Evolutionary conservation across 1,140 invertebrate genomes (phyloP), one percentile per base, ranked within the genome.

Genomic region (Pseudobourletiella spinata): DNA sequence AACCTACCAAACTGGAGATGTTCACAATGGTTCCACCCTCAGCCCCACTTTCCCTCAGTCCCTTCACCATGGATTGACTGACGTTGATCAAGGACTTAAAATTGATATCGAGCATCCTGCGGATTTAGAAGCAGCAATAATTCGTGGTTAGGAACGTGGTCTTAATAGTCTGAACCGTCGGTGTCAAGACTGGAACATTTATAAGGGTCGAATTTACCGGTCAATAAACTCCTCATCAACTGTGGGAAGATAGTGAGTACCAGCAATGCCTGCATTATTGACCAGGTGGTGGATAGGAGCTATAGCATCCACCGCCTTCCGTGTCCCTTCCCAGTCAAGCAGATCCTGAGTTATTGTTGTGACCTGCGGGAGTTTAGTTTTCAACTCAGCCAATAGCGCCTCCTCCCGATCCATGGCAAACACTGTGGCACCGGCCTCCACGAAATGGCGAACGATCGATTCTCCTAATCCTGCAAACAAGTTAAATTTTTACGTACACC

Each of bases 181-280:
- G n/a, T n/a, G n/a, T n/a, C n/a, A n/a, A n/a, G n/a, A n/a, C n/a
- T n/a, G n/a, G n/a, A n/a, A n/a, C n/a, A n/a, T n/a, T n/a, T n/a
- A n/a, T n/a, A n/a, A n/a, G n/a, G n/a, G n/a, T n/a, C 32, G n/a
- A 39, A 39, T 30, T 29, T 55, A 55, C 52, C 4, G 4, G 22
- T 94, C 86, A 64, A 91, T 81, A 63, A 82, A 81, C 57, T 85
- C 76, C 59, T 82, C 77, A 3, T 77, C 83, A 6, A 84, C 74
- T 42, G 87, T 78, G 0, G 84, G 74, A 69, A 92, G 85, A 2
- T 82, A 75, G 50, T 78, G 77, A 0, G 84, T 74, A 44, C 74
- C 73, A 4, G 80, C 81, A 16, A 87, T 73, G 1, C 79, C 86
- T 1, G 89, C 90, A 78, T 91, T 93, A 72, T 94, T 94, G 0